Evolutionary conservation across 2,113 vertebrate genomes (phyloP).

Genomic region (Solea solea): DNA sequence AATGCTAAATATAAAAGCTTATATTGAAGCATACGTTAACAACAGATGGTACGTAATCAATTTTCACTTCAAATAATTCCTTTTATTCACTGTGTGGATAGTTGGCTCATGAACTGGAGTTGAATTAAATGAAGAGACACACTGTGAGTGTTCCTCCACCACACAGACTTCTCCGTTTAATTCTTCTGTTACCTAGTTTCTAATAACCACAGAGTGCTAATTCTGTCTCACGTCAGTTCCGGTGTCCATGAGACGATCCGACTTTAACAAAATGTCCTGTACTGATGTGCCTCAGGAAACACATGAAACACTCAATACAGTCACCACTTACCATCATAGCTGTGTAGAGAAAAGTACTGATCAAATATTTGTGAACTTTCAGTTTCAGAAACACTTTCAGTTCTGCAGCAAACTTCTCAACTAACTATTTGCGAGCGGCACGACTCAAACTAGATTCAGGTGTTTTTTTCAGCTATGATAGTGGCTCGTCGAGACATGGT

Average conservation of each 20-base stretch:
- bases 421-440: too few species aligned
- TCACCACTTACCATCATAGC: not conserved
- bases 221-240: not conserved
- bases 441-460: too few species aligned
- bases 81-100: not conserved
- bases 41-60: not conserved
- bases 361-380: not conserved
- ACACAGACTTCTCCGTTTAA: not conserved
- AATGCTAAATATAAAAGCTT: conserved; percentile 7
- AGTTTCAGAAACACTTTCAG: too few species aligned
- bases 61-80: not conserved
- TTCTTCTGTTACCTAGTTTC: too few species aligned
- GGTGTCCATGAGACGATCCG: not conserved
- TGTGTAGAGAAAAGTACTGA: not conserved
- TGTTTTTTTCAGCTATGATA: too few species aligned
- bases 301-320: not conserved
- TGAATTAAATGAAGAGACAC: not conserved
- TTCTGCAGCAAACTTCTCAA: too few species aligned
- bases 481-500: too few species aligned
- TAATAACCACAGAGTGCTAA: too few species aligned
- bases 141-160: not conserved
- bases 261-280: not conserved
- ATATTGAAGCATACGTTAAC: not conserved
- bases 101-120: not conserved
- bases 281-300: not conserved